Evolutionary conservation across 1,140 invertebrate species (phyloP), one percentile per base, ranked within the genome.

Genomic region (Drosophila arawakana): DNA sequence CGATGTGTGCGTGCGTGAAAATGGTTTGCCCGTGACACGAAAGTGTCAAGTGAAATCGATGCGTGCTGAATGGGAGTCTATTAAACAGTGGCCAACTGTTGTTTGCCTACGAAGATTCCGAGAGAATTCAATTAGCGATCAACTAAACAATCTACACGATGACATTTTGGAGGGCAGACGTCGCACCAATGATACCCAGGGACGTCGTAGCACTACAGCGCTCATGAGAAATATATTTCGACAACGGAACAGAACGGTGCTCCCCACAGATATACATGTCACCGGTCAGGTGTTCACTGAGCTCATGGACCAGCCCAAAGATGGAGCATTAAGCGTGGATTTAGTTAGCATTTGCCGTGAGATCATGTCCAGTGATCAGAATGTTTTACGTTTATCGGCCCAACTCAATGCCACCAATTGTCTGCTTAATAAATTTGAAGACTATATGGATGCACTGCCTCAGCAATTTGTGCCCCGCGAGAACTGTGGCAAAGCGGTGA

Each of bases 201-300:
- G 57, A 9, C 82, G 86, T 1, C 73, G 69, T 0, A 54, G 63
- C 9, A 68, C 78, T 10, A 73, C 77, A 0, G 47, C 65, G 1
- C 39, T 60, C 0, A 68, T 91, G 66, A 54, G 84, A 2, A 50
- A 44, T 1, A 80, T 91, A 50, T 78, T 91, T 9, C 50, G 73
- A 0, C 60, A 78, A 35, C 44, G 18, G 1, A 60, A 90, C 7
- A 57, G 63, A 7, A 76, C 70, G 2, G 2, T 91, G 0, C 46
- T 91, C 9, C 88, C 91, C 3, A 84, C 77, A 6, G 91, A 92
- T 76, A 77, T 92, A 1, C 82, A 91, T 46, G 39, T 91, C n/a
- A 81, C 84, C 0, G 67, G 73, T 0, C 80, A 86, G 47, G 78
- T 92, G 25, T 61, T 92, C 0, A 60, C 61, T 6, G 47, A 58